These are phyloP conservation scores for Sarcophaga caerulescens DNA, from an alignment of 2,888 invertebrate genomes.

Conservation along the genomic window DNA sequence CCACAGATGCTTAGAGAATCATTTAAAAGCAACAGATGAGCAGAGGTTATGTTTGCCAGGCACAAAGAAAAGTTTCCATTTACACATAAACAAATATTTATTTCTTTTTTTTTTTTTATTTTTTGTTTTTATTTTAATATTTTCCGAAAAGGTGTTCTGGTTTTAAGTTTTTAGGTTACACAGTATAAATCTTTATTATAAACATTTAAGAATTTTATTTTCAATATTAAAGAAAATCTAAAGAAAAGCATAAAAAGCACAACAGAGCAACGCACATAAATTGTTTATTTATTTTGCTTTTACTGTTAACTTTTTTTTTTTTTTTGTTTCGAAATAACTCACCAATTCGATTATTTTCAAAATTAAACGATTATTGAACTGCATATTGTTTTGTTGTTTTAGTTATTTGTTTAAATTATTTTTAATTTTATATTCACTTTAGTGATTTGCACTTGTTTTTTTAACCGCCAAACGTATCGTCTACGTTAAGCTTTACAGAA, in stretches of 20 bases:
- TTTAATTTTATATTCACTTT: conserved; percentile 25
- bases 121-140: no score
- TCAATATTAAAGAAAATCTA: neutral
- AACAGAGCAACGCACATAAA: neutral
- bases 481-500: conserved; percentile 23
- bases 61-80: neutral
- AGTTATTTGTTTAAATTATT: conserved; percentile 18
- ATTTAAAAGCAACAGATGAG: no score
- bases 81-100: neutral
- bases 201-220: neutral
- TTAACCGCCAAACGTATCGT: conserved; percentile 27
- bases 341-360: conserved; percentile 80
- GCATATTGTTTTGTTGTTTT: conserved; percentile 72
- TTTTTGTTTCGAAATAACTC: conserved; percentile 69
- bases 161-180: conserved; percentile 6
- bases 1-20: no score
- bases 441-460: neutral
- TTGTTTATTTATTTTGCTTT: neutral
- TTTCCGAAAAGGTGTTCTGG: no score
- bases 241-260: neutral
- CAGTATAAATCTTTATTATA: conserved; percentile 33
- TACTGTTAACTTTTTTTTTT: conserved; percentile 2
- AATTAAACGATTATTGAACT: conserved; percentile 79
- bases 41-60: neutral
- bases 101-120: no score